phyloP scores from a whole-genome alignment of 2,797 vertebrate species.

The Glossophaga mutica region DNA sequence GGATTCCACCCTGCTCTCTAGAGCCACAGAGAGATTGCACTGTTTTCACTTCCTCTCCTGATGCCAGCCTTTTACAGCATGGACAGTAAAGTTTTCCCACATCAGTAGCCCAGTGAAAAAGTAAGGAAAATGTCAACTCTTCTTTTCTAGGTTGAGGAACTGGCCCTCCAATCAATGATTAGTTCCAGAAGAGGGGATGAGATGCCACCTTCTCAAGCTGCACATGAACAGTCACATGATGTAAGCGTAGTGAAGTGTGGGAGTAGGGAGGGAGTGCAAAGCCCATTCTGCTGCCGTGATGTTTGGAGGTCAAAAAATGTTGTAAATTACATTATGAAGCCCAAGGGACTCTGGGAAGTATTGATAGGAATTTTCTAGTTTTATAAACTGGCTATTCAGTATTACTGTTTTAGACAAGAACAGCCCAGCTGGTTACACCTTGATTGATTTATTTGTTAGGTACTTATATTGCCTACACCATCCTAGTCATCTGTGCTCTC shows the following conservation, averaged over 20 bases:
- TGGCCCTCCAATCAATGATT: conserved; percentile 83
- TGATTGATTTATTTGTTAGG: not conserved
- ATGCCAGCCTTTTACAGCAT: not conserved
- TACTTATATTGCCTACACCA: not conserved
- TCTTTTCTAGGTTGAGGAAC: conserved; percentile 79
- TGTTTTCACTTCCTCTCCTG: not conserved
- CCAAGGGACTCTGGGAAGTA: not conserved
- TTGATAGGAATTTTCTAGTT: not conserved
- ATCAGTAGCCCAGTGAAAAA: not conserved
- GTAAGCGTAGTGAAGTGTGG: conserved; percentile 68
- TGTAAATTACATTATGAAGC: not conserved
- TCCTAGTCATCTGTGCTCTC: not conserved
- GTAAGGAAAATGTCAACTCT: not conserved
- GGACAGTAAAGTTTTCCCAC: not conserved
- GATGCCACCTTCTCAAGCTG: fast-evolving
- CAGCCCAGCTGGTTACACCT: not conserved
- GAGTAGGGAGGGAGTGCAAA: not conserved
- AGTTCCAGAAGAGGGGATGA: conserved; percentile 55
- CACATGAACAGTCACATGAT: not conserved
- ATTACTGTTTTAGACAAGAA: not conserved
- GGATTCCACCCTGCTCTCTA: not conserved
- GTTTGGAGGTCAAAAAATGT: not conserved
- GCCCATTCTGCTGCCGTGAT: not conserved
- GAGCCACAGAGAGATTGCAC: not conserved
- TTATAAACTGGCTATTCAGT: not conserved